Conservation (phyloP, 2,888 invertebrate species). For the Xanthorhoe designata region DNA sequence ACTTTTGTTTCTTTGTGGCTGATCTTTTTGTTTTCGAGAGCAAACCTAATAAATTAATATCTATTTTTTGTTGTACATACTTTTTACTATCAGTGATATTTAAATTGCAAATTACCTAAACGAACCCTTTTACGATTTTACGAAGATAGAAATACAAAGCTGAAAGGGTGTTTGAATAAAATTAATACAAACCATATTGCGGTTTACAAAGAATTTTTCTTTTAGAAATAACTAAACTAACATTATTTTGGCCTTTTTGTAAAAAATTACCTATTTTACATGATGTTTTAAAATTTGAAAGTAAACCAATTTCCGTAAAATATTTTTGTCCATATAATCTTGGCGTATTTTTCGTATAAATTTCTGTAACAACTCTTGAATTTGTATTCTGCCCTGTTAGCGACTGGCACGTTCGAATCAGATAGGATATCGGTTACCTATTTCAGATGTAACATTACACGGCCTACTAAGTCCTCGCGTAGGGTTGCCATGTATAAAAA, state of each 20-base stretch:
- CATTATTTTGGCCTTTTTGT: background rate
- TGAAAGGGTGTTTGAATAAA: constrained; percentile 1
- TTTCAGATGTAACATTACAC: background rate
- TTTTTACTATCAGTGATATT: background rate
- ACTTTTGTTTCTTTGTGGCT: constrained; percentile 36
- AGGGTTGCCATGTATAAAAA: too few relatives aligned
- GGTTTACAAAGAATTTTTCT: constrained; percentile 4
- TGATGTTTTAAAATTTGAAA: too few relatives aligned
- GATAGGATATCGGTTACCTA: background rate
- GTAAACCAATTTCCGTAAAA: too few relatives aligned
- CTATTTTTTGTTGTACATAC: background rate
- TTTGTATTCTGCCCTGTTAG: background rate
- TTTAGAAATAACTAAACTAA: background rate
- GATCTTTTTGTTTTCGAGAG: constrained; percentile 8
- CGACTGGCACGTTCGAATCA: background rate
- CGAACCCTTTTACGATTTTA: background rate
- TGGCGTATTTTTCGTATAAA: background rate
- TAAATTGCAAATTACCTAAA: background rate
- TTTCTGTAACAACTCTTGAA: background rate
- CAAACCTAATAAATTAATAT: constrained; percentile 9
- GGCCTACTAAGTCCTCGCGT: background rate
- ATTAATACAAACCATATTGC: background rate
- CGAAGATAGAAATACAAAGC: background rate
- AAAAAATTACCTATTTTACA: too few relatives aligned
- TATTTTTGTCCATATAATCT: too few relatives aligned